Evolutionary conservation across 2,888 invertebrate species (phyloP).

Genomic region (Tyria jacobaeae): DNA sequence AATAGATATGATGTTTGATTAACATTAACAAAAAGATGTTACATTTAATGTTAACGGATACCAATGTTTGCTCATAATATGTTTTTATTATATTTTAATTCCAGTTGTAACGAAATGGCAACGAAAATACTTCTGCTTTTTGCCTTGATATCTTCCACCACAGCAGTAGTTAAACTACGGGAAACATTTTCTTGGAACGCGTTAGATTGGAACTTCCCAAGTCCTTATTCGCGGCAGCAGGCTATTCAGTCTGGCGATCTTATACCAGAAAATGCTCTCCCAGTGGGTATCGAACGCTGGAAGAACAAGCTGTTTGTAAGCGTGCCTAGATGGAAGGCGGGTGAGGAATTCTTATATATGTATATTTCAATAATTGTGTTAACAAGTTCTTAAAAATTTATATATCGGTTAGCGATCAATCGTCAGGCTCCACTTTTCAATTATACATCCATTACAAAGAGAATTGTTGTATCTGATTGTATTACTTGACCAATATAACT

Average conservation of each 20-base stretch:
- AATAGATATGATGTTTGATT: background rate
- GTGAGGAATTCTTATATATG: conserved; percentile 83
- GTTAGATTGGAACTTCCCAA: conserved; percentile 92
- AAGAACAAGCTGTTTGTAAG: conserved; percentile 93
- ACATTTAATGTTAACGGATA: too few species aligned
- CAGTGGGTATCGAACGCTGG: conserved; percentile 94
- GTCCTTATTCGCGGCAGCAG: conserved; percentile 86
- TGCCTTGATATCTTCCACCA: conserved; percentile 63
- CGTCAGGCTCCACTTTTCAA: too few species aligned
- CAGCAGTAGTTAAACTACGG: conserved; percentile 85
- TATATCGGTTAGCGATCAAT: too few species aligned
- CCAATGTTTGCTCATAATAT: too few species aligned
- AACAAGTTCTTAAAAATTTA: too few species aligned
- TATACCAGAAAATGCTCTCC: conserved; percentile 92
- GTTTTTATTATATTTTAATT: too few species aligned
- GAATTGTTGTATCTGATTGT: too few species aligned
- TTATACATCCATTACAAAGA: too few species aligned
- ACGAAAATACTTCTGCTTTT: conserved; percentile 57
- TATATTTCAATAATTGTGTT: too few species aligned
- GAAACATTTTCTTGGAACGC: conserved; percentile 92
- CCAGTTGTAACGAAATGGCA: conserved; percentile 46
- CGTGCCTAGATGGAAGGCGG: conserved; percentile 93
- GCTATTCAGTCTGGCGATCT: conserved; percentile 89
- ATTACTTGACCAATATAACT: too few species aligned
- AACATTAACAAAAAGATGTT: too few species aligned